Percentiles rank a stretch among this genome's conserved stretches.
Conservation (phyloP, 2,888 invertebrate genomes). For the Himalopsyche anomala region DNA sequence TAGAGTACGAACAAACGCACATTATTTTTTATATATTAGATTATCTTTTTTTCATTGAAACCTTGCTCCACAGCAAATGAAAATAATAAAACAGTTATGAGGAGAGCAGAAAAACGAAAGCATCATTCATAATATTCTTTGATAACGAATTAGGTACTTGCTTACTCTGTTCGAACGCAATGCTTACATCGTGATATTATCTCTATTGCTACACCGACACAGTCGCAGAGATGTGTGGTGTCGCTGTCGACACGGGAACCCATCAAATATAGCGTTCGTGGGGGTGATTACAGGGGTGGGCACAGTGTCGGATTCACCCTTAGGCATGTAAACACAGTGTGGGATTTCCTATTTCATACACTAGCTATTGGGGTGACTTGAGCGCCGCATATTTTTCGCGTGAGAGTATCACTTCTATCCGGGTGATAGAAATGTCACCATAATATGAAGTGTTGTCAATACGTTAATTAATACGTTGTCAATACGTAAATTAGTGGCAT, state of each 20-base stretch:
- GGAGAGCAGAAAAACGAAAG: background rate
- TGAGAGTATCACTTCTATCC: background rate
- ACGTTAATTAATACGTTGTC: no score
- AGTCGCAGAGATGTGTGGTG: slow-evolving; percentile 6
- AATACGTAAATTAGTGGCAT: no score
- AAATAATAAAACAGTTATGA: background rate
- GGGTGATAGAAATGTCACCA: background rate
- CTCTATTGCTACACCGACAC: background rate
- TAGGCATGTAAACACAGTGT: slow-evolving; percentile 14
- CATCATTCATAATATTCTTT: background rate
- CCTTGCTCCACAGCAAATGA: background rate
- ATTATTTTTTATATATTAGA: no score
- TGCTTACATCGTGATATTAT: background rate
- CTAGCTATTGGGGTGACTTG: slow-evolving; percentile 13
- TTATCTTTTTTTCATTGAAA: no score
- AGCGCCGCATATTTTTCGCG: background rate
- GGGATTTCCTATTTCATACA: slow-evolving; percentile 16
- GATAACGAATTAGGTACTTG: background rate
- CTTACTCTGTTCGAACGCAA: no score
- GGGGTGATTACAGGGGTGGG: slow-evolving; percentile 30
- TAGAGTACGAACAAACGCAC: no score
- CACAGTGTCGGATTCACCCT: slow-evolving; percentile 9
- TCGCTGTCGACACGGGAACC: slow-evolving; percentile 30
- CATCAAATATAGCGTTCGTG: slow-evolving; percentile 30
- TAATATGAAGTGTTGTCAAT: background rate